These are phyloP conservation scores for Strongylocentrotus purpuratus DNA, from an alignment of 35 echinoderm and acorn worm species.

Conservation along the genomic window DNA sequence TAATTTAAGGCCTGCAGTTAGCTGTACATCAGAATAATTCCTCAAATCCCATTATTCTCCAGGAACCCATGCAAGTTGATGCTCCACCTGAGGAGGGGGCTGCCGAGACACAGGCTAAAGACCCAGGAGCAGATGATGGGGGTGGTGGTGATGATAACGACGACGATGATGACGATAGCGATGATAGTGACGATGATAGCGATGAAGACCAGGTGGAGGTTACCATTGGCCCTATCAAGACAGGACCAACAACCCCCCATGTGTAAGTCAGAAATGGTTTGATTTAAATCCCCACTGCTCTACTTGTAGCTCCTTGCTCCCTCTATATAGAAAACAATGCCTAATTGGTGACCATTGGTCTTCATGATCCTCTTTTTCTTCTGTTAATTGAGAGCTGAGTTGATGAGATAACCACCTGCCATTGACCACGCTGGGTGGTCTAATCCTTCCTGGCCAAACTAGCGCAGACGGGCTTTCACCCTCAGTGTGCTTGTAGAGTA, in stretches of 20 bases:
- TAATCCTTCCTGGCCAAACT: too few relatives aligned
- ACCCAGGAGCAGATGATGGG: neutral
- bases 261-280: conserved; percentile 10
- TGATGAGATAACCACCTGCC: too few relatives aligned
- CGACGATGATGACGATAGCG: neutral
- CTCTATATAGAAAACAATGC: too few relatives aligned
- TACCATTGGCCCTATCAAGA: conserved; percentile 34
- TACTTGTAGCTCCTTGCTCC: too few relatives aligned
- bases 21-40: neutral
- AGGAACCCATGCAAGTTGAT: neutral
- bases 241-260: neutral
- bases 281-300: too few relatives aligned
- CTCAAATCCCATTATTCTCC: neutral
- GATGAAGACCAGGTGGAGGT: conserved; percentile 39
- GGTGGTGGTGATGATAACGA: neutral
- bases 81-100: neutral
- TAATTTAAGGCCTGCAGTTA: too few relatives aligned
- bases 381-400: too few relatives aligned
- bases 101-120: neutral
- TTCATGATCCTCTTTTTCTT: too few relatives aligned
- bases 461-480: too few relatives aligned
- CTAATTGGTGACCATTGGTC: too few relatives aligned
- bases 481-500: too few relatives aligned
- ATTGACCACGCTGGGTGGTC: too few relatives aligned
- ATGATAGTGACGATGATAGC: conserved; percentile 35